These are phyloP conservation scores for Pantala flavescens DNA, from an alignment of 1,140 invertebrate species.

Conservation along the genomic window DNA sequence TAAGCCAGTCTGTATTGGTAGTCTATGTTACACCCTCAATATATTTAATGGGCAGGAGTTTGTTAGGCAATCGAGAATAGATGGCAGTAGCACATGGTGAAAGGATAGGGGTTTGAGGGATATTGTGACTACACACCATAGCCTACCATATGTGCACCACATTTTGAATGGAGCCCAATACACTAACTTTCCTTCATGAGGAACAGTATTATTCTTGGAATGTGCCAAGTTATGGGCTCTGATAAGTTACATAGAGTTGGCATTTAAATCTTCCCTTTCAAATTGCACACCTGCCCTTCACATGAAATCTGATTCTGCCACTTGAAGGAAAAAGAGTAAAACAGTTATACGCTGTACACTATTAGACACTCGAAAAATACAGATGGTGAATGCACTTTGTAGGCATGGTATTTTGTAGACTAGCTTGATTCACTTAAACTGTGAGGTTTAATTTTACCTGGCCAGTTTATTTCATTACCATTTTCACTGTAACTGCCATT, in stretches of 20 bases:
- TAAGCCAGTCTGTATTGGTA: not conserved
- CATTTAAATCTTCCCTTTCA: not conserved
- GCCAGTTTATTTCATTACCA: not conserved
- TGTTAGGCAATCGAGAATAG: not conserved
- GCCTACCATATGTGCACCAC: slow-evolving; percentile 3
- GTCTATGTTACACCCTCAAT: not conserved
- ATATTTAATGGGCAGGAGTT: not conserved
- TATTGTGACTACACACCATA: not conserved
- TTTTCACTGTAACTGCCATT: not conserved
- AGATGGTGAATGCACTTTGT: not conserved
- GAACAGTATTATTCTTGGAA: not conserved
- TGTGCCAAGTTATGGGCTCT: not conserved
- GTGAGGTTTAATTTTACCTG: not conserved
- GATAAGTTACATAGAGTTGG: no score
- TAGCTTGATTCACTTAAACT: not conserved
- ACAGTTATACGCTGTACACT: not conserved
- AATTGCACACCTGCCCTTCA: slow-evolving; percentile 4
- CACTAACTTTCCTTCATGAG: not conserved
- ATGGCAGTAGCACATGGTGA: not conserved
- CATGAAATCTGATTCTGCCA: not conserved
- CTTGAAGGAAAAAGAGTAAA: not conserved
- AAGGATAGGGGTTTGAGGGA: not conserved
- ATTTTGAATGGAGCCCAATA: not conserved
- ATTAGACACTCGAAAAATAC: not conserved
- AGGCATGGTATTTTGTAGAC: slow-evolving; percentile 1